Evolutionary conservation across 2,797 vertebrate species (phyloP).

Genomic region (Forpus xanthops): DNA sequence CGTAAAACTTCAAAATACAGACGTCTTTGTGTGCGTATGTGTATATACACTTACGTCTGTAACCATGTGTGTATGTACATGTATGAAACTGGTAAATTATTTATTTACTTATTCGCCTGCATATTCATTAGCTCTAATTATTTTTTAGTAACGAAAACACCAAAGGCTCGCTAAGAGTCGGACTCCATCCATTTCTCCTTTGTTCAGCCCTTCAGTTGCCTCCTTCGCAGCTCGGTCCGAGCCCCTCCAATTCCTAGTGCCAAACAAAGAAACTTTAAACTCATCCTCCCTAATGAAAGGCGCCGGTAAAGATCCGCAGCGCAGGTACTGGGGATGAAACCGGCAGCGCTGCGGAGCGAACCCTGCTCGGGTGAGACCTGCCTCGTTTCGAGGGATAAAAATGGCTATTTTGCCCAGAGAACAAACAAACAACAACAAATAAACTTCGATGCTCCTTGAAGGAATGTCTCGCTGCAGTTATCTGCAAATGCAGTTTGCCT

Average conservation of each 20-base stretch:
- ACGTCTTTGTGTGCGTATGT: background rate
- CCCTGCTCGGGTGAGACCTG: background rate
- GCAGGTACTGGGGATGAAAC: background rate
- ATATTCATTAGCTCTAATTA: conserved; percentile 81
- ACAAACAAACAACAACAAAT: background rate
- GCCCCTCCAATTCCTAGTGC: conserved; percentile 69
- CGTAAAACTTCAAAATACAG: conserved; percentile 25
- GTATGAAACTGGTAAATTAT: conserved; percentile 32
- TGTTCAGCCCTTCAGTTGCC: conserved; percentile 74
- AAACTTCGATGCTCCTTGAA: background rate
- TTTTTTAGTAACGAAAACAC: conserved; percentile 79
- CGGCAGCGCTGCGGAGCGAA: background rate
- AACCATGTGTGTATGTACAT: background rate
- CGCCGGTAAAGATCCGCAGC: conserved; percentile 57
- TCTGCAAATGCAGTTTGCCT: background rate
- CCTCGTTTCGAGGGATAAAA: background rate
- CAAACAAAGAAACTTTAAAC: conserved; percentile 78
- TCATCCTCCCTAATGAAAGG: conserved; percentile 64
- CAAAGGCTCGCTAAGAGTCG: conserved; percentile 75
- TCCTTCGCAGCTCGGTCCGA: conserved; percentile 69
- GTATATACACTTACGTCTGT: background rate
- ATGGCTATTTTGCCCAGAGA: background rate
- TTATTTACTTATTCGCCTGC: conserved; percentile 68
- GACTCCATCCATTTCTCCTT: conserved; percentile 76
- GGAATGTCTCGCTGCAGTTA: background rate